Conservation (phyloP, 2,888 invertebrate genomes). For the Leptinotarsa haldemani region DNA sequence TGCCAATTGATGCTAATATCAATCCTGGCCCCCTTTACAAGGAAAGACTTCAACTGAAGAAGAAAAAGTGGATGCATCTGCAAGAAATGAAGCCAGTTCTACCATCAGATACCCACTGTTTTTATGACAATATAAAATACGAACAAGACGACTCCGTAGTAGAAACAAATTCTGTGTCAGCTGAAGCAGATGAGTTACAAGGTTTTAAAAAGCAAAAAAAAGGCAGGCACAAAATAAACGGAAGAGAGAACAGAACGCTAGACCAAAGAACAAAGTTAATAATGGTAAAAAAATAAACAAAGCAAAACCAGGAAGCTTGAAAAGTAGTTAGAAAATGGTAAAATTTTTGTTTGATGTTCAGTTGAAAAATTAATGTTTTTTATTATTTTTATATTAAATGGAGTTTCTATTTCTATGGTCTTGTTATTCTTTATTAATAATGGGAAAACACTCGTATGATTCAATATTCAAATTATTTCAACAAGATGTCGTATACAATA, state of each 20-base stretch:
- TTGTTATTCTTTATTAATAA: too few species aligned
- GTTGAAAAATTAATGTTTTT: background rate
- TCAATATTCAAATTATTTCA: background rate
- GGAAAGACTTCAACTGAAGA: background rate
- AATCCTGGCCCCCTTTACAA: slow-evolving; percentile 17
- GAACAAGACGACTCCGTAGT: slow-evolving; percentile 10
- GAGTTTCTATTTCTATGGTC: too few species aligned
- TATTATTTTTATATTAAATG: background rate
- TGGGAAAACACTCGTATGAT: too few species aligned
- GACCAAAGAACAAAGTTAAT: background rate
- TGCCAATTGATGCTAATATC: slow-evolving; percentile 4
- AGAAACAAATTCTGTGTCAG: slow-evolving; percentile 5
- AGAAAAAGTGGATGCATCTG: too few species aligned
- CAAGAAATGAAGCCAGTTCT: slow-evolving; percentile 4
- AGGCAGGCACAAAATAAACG: slow-evolving; percentile 3
- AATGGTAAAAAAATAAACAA: background rate
- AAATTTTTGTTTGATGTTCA: background rate
- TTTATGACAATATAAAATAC: slow-evolving; percentile 13
- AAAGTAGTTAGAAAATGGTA: background rate
- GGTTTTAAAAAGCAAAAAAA: background rate
- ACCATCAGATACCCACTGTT: slow-evolving; percentile 8
- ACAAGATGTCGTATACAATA: slow-evolving; percentile 2
- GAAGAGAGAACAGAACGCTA: background rate
- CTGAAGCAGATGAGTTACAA: too few species aligned
- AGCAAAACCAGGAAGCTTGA: background rate